Evolutionary conservation across 2,113 vertebrate species (phyloP).

Genomic region (Anthoscopus minutus): DNA sequence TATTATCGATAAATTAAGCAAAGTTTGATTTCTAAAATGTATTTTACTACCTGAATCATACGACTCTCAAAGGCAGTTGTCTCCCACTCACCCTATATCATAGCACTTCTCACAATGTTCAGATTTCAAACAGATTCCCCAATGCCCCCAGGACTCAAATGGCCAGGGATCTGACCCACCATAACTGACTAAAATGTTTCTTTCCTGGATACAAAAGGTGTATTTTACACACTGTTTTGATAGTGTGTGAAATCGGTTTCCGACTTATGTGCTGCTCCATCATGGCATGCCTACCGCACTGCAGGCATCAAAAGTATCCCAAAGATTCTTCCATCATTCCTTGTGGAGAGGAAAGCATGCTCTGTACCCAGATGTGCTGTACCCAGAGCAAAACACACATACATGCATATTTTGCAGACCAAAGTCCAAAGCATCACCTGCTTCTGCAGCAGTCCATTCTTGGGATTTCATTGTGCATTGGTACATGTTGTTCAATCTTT

Average conservation of each 20-base stretch:
- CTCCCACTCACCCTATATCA: background rate
- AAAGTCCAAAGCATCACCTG: background rate
- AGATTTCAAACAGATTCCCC: background rate
- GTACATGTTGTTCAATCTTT: background rate
- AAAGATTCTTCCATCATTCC: background rate
- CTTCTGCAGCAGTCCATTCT: background rate
- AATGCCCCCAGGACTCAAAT: background rate
- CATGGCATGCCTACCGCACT: rapidly evolving
- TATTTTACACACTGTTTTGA: background rate
- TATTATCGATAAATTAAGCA: background rate
- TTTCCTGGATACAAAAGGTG: background rate
- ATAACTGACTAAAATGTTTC: rapidly evolving
- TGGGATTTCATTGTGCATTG: background rate
- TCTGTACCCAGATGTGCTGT: rapidly evolving
- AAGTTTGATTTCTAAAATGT: background rate
- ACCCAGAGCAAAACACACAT: rapidly evolving
- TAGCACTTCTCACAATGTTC: background rate
- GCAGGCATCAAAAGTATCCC: background rate
- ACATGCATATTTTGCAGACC: rapidly evolving
- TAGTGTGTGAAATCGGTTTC: background rate
- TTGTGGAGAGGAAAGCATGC: background rate
- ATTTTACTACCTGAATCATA: background rate
- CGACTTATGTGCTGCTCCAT: rapidly evolving
- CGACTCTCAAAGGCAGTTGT: background rate
- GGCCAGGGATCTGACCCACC: background rate